Base-by-base conservation (phyloP, 2,113 vertebrate genomes). In the Dromaius novaehollandiae region DNA sequence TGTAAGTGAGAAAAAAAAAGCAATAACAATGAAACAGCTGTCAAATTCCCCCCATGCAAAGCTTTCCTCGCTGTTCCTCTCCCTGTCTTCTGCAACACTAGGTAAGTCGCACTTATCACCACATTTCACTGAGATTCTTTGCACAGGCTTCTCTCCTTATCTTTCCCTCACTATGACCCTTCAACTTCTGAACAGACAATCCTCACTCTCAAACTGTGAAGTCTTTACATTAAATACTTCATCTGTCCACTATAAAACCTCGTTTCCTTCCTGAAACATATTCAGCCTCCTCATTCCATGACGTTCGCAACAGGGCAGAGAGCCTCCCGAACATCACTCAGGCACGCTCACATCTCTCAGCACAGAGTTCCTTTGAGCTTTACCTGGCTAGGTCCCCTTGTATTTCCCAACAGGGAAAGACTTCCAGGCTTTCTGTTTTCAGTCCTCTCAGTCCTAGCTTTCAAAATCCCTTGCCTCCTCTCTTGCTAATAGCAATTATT, bases 401-500 rank as follows among this genome's bases (percentile, higher is more conserved):
- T 78, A 60, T 92, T 68, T 95, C 71, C 68, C 50, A 88, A 51
- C 42, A 86, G 89, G 75, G 63, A 82, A 92, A 36, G 50, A 30
- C 85, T 90, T 77, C 87, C 64, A 93, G 60, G 9, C 68, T 83
- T 83, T 77, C 50, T n/a, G 38, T 93, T 94, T 86, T 95, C 87
- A 78, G 22, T 26, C 11, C 10, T 86, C 82, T 86, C 61, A 78
- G 75, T 64, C 46, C 12, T n/a, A 83, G 78, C 84, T 95, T 91
- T 88, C 78, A 91, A 95, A 93, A 88, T 60, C 51, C 34, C 51
- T 60, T 55, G 58, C 2, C 4, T 68, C 79, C 90, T 61, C 79
- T 90, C 76, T 88, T 61, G 42, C 20, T 90, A 96, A 93, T 78
- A 81, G 79, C 60, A 90, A 86, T 88, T 94, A 74, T 71, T 90